Base-by-base conservation (phyloP, 2,888 invertebrate species). In the Andrena hattorfiana region DNA sequence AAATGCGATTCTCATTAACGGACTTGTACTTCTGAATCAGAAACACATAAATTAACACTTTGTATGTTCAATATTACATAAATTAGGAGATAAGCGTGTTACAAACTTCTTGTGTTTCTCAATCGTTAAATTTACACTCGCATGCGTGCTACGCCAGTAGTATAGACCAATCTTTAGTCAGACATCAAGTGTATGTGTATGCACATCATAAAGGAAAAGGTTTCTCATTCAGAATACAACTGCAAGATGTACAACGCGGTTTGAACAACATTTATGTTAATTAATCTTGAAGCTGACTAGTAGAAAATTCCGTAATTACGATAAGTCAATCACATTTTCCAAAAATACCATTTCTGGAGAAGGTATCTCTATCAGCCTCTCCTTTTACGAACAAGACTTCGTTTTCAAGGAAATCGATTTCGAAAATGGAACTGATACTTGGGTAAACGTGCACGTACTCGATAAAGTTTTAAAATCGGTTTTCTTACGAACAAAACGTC, bases 141-240 rank as follows among this genome's bases (percentile, higher is more conserved):
- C 20, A 23, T 1, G n/a, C 5, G 28, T 35, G 23, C 4, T 16
- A 7, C 23, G 70, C 1, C 60, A 63, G 71, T 63, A 32, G 32
- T 63, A n/a, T n/a, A 2, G 23, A 32, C 49, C 32, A 59, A 26
- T 59, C 23, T 59, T 70, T 70, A 16, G 49, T 42, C 32, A 66
- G 23, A 49, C 26, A 13, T 28, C 3, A 42, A 42, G 42, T 42
- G 42, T 16, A 42, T 13, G 13, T 35, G 10, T 35, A 35, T 8
- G 13, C 5, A 35, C 35, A 35, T 35, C 8, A 35, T 35, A 8
- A 35, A 35, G 32, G 8, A 8, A 32, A 0, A 1, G 32, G 7
- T 35, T 13, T 42, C 42, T 42, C 3, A 54, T 23, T 20, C 8
- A 54, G 20, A 54, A 10, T 54, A 8, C 3, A 23, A 10, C 7